Evolutionary conservation across 2,797 vertebrate species (phyloP), one percentile per base, ranked within the genome.

Genomic region (Falco columbarius): DNA sequence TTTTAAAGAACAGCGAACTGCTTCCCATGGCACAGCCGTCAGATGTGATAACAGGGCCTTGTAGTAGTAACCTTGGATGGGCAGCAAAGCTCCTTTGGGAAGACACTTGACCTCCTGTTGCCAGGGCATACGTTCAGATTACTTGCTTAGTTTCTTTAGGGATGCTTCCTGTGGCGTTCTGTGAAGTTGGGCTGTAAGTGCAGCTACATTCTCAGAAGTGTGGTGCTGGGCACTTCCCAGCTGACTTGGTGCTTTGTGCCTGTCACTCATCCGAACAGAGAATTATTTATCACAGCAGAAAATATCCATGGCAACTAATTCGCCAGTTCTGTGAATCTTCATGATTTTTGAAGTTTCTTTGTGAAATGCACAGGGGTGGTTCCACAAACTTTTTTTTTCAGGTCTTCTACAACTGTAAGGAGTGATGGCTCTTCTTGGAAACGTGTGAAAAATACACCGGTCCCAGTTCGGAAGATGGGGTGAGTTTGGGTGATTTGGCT

Each of bases 311-410:
- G 90, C 72, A 82, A 75, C 84, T 42, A 27, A 79, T 70, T 82
- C 0, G 1, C 44, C 6, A 6, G 46, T 66, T 70, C 51, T 58
- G 70, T 40, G 58, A 84, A 22, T 36, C 74, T 56, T 65, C 70
- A 18, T 0, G 5, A 42, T 29, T 73, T 87, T 61, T 55, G 44
- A 90, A 34, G 52, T 89, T 77, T 92, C 55, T 23, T 87, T 79
- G n/a, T 83, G 72, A 81, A 81, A 86, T 68, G 52, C 58, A 72
- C 80, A 77, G 89, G 79, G 81, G 49, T 94, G 65, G 80, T 89
- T 86, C 91, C 82, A 80, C 52, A 49, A 88, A 68, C 86, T 82
- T 80, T 92, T 90, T 90, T 85, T 95, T 92, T 75, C 86, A 88
- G 86, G 89, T 92, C 89, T 93, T 93, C 83, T 46, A 51, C 92